Evolutionary conservation across 2,113 vertebrate genomes (phyloP), one percentile per base, ranked within the genome.

Genomic region (Aleadryas rufinucha): DNA sequence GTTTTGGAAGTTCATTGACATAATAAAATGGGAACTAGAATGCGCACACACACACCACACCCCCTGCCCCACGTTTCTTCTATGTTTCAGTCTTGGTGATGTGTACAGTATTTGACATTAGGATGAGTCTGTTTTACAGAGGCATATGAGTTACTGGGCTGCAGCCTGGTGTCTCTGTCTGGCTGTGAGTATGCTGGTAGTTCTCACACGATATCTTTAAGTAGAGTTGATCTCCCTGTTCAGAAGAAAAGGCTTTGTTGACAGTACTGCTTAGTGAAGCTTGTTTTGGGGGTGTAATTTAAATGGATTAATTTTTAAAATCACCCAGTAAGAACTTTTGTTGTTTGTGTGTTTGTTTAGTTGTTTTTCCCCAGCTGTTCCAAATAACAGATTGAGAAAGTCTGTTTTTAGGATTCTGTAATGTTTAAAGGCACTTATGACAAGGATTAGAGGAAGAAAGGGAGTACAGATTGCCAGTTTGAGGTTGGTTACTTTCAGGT

Each of bases 1-100:
- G n/a, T 77, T 93, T 71, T 87, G 41, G 15, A 77, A 71, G 53
- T 88, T 93, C 54, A 61, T 83, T 87, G 75, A 71, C 13, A 27
- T 41, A 37, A 33, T 63, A 28, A 77, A 92, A 59, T 70, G 37
- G 23, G 30, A 90, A 26, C 21, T 69, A 14, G 74, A 54, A 24
- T 47, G 13, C 18, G 14, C 2, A 37, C 57, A 18, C 16, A 19
- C 37, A 9, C 13, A 26, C 49, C 27, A 24, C 7, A 33, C 27
- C 7, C 7, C 5, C 5, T 3, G 4, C 31, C 26, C 2, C 24
- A 31, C 45, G n/a, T 82, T 87, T 33, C 16, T 60, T 68, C 22
- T 42, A 8, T 35, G 4, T 54, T 86, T 70, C 42, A n/a, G 1
- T 50, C 49, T 53, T 59, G 35, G 76, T 83, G 41, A 13, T 70